Conservation (phyloP, 2,888 invertebrate species). For the Ametastegia equiseti region DNA sequence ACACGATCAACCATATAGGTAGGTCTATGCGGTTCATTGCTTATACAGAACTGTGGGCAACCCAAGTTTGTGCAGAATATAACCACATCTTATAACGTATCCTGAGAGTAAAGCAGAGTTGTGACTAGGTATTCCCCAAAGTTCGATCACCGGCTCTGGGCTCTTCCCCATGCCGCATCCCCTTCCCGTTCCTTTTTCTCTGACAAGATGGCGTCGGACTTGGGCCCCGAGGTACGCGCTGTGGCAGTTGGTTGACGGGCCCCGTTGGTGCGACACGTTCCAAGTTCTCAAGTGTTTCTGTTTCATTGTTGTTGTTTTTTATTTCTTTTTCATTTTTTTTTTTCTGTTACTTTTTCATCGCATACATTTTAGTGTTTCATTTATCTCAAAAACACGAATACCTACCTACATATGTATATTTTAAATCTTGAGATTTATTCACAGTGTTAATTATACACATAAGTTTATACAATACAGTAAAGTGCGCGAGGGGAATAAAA, state of each 20-base stretch:
- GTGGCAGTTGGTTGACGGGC: conserved; percentile 72
- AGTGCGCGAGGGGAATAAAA: background rate
- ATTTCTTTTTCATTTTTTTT: background rate
- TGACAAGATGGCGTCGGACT: conserved; percentile 64
- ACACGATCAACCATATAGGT: too few species aligned
- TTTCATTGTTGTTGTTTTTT: background rate
- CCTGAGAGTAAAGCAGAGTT: background rate
- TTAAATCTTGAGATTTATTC: background rate
- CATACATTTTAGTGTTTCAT: background rate
- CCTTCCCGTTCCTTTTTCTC: conserved; percentile 41
- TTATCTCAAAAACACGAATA: too few species aligned
- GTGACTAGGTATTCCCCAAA: background rate
- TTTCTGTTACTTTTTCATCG: background rate
- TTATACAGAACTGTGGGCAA: too few species aligned
- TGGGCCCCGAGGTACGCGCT: conserved; percentile 65
- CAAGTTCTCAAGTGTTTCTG: background rate
- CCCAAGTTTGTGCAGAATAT: too few species aligned
- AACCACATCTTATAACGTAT: too few species aligned
- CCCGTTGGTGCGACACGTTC: conserved; percentile 68
- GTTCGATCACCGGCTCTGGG: background rate
- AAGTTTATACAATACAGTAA: background rate
- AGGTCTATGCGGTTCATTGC: too few species aligned
- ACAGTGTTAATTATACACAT: background rate
- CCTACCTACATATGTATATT: too few species aligned
- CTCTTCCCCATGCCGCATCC: background rate